A percentile compares a stretch with the other conserved stretches of the same genome.
Evolutionary conservation across 1,140 invertebrate species (phyloP).

Genomic region (Nasonia giraulti): DNA sequence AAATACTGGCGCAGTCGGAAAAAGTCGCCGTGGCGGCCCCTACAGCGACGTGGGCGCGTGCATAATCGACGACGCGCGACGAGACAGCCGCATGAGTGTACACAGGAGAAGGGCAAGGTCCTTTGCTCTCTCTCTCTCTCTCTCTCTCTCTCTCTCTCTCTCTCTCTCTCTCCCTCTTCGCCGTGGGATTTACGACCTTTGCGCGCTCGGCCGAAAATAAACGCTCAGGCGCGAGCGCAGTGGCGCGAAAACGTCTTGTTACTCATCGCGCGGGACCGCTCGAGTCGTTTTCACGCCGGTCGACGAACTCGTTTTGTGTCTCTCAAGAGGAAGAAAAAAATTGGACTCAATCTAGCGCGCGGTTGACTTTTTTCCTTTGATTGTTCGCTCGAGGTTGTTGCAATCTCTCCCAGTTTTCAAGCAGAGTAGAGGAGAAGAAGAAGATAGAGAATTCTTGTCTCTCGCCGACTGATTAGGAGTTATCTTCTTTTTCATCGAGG

Average conservation of each 20-base stretch:
- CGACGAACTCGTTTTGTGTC: constrained; percentile 14
- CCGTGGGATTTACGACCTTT: constrained; percentile 37
- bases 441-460: too few relatives aligned
- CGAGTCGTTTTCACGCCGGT: constrained; percentile 8
- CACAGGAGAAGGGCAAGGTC: constrained; percentile 32
- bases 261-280: constrained; percentile 16
- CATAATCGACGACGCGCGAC: constrained; percentile 33
- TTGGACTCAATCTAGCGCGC: not conserved
- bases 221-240: not conserved
- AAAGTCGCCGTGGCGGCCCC: not conserved
- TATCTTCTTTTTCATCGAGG: not conserved
- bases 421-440: too few relatives aligned
- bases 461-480: not conserved
- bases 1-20: not conserved
- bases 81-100: not conserved
- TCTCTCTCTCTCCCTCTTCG: too few relatives aligned
- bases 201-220: constrained; percentile 18
- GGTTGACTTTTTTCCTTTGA: not conserved
- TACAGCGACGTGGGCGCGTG: constrained; percentile 30
- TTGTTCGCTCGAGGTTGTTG: not conserved
- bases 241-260: constrained; percentile 30
- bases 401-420: not conserved
- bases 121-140: not conserved
- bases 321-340: not conserved
- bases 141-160: too few relatives aligned